Evolutionary conservation across 2,113 vertebrate species (phyloP).

Genomic region (Ascaphus truei): DNA sequence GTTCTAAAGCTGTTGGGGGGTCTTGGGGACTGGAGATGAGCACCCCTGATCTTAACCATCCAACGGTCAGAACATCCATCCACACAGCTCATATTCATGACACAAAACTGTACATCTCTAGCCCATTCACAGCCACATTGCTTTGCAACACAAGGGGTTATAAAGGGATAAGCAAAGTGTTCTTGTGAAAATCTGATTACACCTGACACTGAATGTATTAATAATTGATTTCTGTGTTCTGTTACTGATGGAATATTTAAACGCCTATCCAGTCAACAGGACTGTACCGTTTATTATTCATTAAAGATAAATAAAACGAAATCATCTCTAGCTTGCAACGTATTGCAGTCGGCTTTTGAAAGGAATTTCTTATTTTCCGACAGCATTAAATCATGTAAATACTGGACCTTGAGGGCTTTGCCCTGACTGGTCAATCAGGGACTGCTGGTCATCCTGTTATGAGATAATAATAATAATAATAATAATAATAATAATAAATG

Average conservation of each 20-base stretch:
- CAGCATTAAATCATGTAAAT: neutral
- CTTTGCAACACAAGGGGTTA: no score
- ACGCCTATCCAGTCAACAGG: conserved; percentile 67
- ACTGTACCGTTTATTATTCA: conserved; percentile 71
- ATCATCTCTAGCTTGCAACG: conserved; percentile 56
- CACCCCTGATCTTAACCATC: no score
- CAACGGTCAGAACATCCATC: neutral
- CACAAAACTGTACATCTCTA: no score
- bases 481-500: no score
- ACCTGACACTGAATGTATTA: conserved; percentile 64
- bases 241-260: conserved; percentile 74
- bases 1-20: no score
- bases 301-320: conserved; percentile 70
- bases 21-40: no score
- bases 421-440: conserved; percentile 6
- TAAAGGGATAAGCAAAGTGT: conserved; percentile 19
- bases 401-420: neutral
- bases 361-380: conserved; percentile 13
- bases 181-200: conserved; percentile 51
- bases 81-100: neutral
- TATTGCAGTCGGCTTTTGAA: conserved; percentile 58
- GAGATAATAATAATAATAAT: no score
- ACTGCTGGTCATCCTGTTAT: neutral
- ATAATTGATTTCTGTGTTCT: conserved; percentile 70
- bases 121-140: no score